Base-by-base conservation (phyloP, 2,797 vertebrate species). In the Denticeps clupeoides region DNA sequence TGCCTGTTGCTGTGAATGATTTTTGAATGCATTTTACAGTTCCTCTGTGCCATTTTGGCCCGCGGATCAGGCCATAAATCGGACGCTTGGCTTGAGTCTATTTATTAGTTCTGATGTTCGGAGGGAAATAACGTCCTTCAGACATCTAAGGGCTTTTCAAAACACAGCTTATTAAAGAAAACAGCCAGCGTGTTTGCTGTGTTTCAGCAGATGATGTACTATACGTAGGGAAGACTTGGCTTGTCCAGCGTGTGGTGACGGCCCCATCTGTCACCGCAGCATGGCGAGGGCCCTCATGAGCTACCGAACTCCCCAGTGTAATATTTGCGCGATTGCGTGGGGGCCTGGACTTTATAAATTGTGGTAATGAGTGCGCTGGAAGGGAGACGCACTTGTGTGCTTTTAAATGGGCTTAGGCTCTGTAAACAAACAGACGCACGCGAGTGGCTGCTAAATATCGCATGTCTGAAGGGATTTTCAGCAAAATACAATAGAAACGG, bases 361-460 rank as follows among this genome's bases (percentile, higher is more conserved):
- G 75, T 63, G 62, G 65, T 80, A 77, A 77, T 74, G 73, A 78
- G 79, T 75, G 72, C 78, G 67, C 65, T 86, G 87, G 63, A 56
- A 64, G 64, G 76, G 72, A 73, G 69, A 77, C 69, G 75, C 60
- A 58, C 74, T 83, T 59, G 10, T 50, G 56, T 55, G 70, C 75
- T 77, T 77, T 63, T 65, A 78, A 80, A 64, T 54, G 69, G 71
- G 73, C 76, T 88, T 84, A 69, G 62, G 66, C 74, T 86, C 79
- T 83, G 78, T 87, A 90, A 93, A 89, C 85, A 89, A 84, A 82
- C 70, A 82, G 74, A 63, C 67, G 63, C 63, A 15, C 45, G 72
- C 61, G 56, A 68, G 74, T 70, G 69, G 65, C 64, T 59, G 68
- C 64, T 74, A 63, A 64, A 68, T 62, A 57, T 78, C 79, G 73